These are phyloP conservation scores for Paradoxurus hermaphroditus DNA, from an alignment of 2,113 vertebrate genomes.

Conservation along the genomic window DNA sequence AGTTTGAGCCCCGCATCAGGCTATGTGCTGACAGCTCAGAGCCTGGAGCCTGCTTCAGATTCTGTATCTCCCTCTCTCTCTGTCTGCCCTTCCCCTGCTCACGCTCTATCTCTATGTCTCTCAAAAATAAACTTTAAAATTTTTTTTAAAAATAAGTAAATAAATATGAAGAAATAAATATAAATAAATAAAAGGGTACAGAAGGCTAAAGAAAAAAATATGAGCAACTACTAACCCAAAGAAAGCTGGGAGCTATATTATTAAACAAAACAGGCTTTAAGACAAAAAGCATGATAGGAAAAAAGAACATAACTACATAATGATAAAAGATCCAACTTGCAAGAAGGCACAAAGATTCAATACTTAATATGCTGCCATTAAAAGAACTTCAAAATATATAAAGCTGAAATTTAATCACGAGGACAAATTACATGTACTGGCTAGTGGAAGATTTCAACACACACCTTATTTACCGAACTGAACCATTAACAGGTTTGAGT, in stretches of 20 bases:
- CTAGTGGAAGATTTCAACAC: neutral
- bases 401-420: neutral
- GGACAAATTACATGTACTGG: neutral
- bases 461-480: neutral
- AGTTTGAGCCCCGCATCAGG: no score
- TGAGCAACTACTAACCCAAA: neutral
- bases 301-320: neutral
- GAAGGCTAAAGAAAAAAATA: neutral
- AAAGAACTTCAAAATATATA: neutral
- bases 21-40: no score
- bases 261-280: neutral
- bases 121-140: no score
- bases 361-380: conserved; percentile 2
- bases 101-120: no score
- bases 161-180: no score
- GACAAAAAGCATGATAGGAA: neutral
- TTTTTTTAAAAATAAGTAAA: no score
- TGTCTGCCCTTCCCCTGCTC: no score
- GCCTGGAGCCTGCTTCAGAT: no score
- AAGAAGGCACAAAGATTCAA: neutral
- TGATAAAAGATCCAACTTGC: neutral
- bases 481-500: neutral
- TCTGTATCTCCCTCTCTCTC: no score
- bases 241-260: neutral
- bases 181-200: neutral